A percentile compares a stretch with the other conserved stretches of the same genome.
Conservation (phyloP, 2,113 vertebrate species). For the Laticauda colubrina region DNA sequence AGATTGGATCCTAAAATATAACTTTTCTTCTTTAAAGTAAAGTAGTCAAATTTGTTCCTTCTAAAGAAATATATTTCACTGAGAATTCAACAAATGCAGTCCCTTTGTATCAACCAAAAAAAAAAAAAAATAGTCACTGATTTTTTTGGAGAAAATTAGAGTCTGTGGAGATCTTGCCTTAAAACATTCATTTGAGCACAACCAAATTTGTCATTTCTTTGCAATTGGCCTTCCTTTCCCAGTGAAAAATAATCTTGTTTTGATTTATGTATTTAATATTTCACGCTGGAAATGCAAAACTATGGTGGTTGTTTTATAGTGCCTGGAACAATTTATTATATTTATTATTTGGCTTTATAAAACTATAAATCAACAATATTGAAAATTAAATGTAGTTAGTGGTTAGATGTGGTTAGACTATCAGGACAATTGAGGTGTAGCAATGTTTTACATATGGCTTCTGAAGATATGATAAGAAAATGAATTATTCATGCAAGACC, state of each 20-base stretch:
- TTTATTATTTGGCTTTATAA: conserved; percentile 94
- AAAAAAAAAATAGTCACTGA: conserved; percentile 12
- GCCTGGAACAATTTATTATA: conserved; percentile 86
- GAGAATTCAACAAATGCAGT: conserved; percentile 41
- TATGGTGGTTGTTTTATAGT: conserved; percentile 78
- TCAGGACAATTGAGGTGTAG: conserved; percentile 68
- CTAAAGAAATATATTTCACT: conserved; percentile 27
- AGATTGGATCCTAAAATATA: not conserved
- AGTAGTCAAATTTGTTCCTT: conserved; percentile 31
- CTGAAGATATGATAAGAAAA: conserved; percentile 71
- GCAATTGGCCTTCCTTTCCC: conserved; percentile 74
- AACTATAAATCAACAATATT: conserved; percentile 85
- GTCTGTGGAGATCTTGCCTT: conserved; percentile 65
- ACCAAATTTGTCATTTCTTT: conserved; percentile 86
- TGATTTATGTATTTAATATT: conserved; percentile 98
- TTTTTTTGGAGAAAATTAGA: conserved; percentile 28
- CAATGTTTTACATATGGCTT: conserved; percentile 79
- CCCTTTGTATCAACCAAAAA: conserved; percentile 42
- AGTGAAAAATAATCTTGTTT: conserved; percentile 81
- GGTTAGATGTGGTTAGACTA: conserved; percentile 50
- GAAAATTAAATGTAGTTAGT: conserved; percentile 79
- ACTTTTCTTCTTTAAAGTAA: conserved; percentile 38
- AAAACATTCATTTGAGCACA: conserved; percentile 81
- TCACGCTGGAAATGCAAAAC: conserved; percentile 85
- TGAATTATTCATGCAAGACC: conserved; percentile 81